Evolutionary conservation across 2,797 vertebrate genomes (phyloP).

Genomic region (Rhinatrema bivittatum): DNA sequence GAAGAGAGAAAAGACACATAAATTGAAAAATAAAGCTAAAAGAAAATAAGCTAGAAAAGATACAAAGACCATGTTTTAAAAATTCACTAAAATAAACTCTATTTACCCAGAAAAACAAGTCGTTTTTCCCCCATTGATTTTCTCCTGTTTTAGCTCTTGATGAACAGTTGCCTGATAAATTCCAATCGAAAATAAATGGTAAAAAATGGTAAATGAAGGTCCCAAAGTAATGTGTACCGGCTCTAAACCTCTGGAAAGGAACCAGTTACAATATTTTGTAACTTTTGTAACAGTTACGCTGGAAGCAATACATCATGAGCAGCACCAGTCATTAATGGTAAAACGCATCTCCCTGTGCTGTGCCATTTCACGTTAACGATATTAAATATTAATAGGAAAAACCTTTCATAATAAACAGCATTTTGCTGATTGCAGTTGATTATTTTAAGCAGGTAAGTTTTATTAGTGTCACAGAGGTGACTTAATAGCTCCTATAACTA

Average conservation of each 20-base stretch:
- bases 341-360: conserved; percentile 41
- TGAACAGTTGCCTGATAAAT: too few species aligned
- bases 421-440: conserved; percentile 98
- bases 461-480: conserved; percentile 81
- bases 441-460: conserved; percentile 86
- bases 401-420: conserved; percentile 82
- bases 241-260: too few species aligned
- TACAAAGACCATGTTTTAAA: too few species aligned
- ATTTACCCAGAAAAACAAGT: too few species aligned
- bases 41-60: too few species aligned
- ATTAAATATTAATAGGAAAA: conserved; percentile 73
- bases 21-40: conserved; percentile 1
- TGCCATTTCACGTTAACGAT: conserved; percentile 79
- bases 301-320: conserved; percentile 40
- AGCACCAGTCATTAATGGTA: conserved; percentile 35
- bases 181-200: too few species aligned
- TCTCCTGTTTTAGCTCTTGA: too few species aligned
- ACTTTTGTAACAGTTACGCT: conserved; percentile 36
- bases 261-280: conserved; percentile 25
- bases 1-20: conserved; percentile 11
- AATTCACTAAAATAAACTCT: too few species aligned
- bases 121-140: too few species aligned
- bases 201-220: too few species aligned
- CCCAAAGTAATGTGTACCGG: too few species aligned
- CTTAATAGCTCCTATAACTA: conserved; percentile 79